Evolutionary conservation across 2,113 vertebrate genomes (phyloP).

Genomic region (Siniperca chuatsi): DNA sequence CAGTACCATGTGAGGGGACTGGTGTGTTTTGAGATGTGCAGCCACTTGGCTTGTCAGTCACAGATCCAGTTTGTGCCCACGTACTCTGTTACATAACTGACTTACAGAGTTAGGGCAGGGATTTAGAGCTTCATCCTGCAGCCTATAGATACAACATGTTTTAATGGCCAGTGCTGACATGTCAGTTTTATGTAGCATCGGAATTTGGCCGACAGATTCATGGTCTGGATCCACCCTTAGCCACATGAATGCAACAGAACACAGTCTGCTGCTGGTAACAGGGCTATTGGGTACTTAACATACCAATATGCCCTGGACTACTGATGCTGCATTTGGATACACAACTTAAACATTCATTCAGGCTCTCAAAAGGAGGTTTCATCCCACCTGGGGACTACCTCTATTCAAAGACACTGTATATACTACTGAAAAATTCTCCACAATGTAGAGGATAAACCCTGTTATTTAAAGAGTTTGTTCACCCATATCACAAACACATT

Average conservation of each 20-base stretch:
- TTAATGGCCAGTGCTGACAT: constrained; percentile 2
- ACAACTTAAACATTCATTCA: too few relatives aligned
- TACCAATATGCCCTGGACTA: neutral
- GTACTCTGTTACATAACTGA: constrained; percentile 31
- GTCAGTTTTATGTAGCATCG: neutral
- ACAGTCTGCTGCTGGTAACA: neutral
- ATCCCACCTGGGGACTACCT: too few relatives aligned
- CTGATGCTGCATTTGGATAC: too few relatives aligned
- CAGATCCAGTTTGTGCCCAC: neutral
- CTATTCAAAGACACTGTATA: too few relatives aligned
- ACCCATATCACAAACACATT: too few relatives aligned
- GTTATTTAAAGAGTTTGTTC: too few relatives aligned
- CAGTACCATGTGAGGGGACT: neutral
- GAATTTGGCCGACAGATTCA: neutral
- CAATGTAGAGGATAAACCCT: too few relatives aligned
- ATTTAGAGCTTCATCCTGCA: constrained; percentile 20
- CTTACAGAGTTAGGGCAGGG: constrained; percentile 15
- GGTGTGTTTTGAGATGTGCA: neutral
- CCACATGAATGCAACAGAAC: neutral
- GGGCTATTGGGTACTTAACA: neutral
- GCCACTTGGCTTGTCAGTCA: neutral
- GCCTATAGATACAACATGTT: neutral
- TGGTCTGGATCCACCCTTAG: neutral
- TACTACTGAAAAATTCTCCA: too few relatives aligned
- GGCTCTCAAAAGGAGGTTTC: too few relatives aligned